phyloP scores from a whole-genome alignment of 2,113 vertebrate species.

The Datnioides undecimradiatus region DNA sequence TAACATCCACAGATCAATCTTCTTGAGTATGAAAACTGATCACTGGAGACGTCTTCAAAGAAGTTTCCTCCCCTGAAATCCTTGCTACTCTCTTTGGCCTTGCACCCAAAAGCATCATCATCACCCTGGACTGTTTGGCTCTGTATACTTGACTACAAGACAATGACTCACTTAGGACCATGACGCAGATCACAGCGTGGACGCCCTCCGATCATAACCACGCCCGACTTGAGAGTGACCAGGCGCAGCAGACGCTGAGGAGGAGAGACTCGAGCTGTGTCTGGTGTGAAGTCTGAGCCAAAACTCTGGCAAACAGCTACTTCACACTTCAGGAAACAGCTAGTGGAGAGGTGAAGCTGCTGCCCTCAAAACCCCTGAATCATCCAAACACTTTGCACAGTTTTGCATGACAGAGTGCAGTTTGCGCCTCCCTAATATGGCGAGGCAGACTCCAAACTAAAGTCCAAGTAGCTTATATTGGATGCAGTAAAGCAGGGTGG shows the following conservation, averaged over 20 bases:
- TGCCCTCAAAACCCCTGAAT: conserved; percentile 37
- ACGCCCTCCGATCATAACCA: conserved; percentile 52
- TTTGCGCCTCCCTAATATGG: conserved; percentile 56
- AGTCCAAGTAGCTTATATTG: conserved; percentile 1
- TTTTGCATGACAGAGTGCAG: conserved; percentile 19
- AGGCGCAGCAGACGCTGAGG: neutral
- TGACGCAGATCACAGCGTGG: conserved; percentile 52
- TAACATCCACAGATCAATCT: conserved; percentile 7
- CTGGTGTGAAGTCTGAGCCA: conserved; percentile 7
- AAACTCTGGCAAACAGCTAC: conserved; percentile 24
- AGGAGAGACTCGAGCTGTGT: neutral
- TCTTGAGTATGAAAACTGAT: conserved; percentile 2
- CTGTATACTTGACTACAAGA: conserved; percentile 36
- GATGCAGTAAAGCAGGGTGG: neutral
- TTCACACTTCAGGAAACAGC: conserved; percentile 46
- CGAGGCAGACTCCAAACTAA: conserved; percentile 24
- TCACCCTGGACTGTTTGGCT: neutral
- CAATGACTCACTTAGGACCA: conserved; percentile 61
- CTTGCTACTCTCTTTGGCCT: conserved; percentile 11
- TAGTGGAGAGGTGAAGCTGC: neutral
- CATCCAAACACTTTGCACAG: conserved; percentile 27
- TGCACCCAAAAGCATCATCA: conserved; percentile 7
- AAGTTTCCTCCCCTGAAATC: neutral
- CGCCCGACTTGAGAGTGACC: conserved; percentile 16
- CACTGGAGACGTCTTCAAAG: conserved; percentile 4